Base-by-base conservation (phyloP, 2,797 vertebrate genomes). In the Neostethus bicornis region DNA sequence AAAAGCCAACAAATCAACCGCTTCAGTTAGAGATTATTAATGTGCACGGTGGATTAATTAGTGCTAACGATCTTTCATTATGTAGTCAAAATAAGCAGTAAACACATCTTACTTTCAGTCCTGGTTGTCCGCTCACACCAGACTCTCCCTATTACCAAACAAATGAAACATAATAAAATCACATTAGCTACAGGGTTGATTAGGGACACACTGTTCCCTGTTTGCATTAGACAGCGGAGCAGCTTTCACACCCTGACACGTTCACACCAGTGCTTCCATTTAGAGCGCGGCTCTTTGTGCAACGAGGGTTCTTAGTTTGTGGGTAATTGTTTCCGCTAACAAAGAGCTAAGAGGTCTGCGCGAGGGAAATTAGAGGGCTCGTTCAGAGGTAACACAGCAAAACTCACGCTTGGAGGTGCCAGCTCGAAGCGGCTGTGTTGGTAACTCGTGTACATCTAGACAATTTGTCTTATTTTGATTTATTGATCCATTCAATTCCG, bases 91-190 rank as follows among this genome's bases (percentile, higher is more conserved):
- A 42, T 7, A 28, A 37, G 17, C 10, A 0, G 47, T 34, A 20
- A 67, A 61, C 32, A 37, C 8, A 32, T 32, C 29, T 37, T 89
- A 98, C 96, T 95, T 96, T 96, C 54, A 77, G 76, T 77, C 96
- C 96, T 13, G 68, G 39, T 17, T 72, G 66, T 29, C 96, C 96
- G 12, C 70, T 79, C 28, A 81, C 66, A 43, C 96, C 96, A 60
- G 69, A 71, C 41, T 93, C 92, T 66, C 96, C 96, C 96, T 98
- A 89, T 63, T 73, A 74, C 60, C 44, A 53, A 58, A 67, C 35
- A 57, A 11, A 74, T 23, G 25, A 54, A 50, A 57, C 4, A 35
- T n/a, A 24, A 46, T 44, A 3, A 35, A 39, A 58, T 23, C 4
- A 37, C 29, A 0, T 74, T 14, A 74, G 42, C 21, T 13, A 5